Percentiles rank a stretch among this genome's conserved stretches.
Conservation (phyloP, 1,140 invertebrate species). For the Anastatus disparis region DNA sequence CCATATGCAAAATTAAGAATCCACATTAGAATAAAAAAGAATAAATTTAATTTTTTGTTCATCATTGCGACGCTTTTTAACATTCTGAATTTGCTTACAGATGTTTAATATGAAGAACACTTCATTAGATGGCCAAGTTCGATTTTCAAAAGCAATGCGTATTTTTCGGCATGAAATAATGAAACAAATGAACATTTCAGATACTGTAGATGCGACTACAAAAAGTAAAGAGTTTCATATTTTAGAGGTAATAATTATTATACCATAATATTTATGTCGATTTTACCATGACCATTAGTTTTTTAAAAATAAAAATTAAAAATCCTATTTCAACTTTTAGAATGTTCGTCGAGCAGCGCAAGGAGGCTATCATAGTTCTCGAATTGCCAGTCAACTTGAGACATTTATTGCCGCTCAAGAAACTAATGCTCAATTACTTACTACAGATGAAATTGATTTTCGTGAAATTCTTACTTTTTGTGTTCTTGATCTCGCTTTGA, state of each 20-base stretch:
- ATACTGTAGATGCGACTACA: conserved; percentile 35
- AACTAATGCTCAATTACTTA: conserved; percentile 45
- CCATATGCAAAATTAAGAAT: not conserved
- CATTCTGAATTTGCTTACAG: conserved; percentile 44
- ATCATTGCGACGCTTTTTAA: not conserved
- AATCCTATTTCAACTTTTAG: no score
- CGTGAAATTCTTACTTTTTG: conserved; percentile 55
- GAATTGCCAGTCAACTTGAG: conserved; percentile 54
- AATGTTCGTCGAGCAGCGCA: conserved; percentile 54
- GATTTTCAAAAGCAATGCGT: conserved; percentile 54
- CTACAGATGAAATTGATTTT: conserved; percentile 26
- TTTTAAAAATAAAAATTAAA: no score
- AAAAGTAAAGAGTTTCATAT: conserved; percentile 36
- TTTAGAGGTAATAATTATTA: conserved; percentile 33
- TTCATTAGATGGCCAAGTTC: conserved; percentile 53
- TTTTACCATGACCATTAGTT: no score
- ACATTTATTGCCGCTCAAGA: conserved; percentile 58
- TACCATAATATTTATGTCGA: no score
- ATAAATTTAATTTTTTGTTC: not conserved
- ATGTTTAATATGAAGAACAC: conserved; percentile 53
- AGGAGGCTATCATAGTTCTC: conserved; percentile 52
- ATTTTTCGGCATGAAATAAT: conserved; percentile 48
- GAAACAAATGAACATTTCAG: conserved; percentile 37
- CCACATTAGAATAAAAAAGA: conserved; percentile 8
- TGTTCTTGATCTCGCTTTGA: conserved; percentile 56